Base-by-base conservation (phyloP, 2,797 vertebrate species). In the Chelidonichthys spinosus region DNA sequence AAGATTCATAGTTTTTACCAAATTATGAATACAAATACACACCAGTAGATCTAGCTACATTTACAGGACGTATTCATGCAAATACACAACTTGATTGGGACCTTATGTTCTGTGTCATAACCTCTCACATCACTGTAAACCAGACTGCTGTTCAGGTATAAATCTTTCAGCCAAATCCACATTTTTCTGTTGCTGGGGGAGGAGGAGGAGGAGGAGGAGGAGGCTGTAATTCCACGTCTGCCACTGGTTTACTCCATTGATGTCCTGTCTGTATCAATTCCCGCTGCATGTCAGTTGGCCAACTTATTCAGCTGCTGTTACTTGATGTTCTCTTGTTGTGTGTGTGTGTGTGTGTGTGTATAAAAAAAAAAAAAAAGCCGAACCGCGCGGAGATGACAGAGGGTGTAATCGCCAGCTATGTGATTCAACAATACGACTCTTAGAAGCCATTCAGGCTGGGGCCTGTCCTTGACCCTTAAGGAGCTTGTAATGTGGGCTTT, bases 381-480 rank as follows among this genome's bases (percentile, higher is more conserved):
- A 95, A 94, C 93, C 82, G 58, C 35, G 44, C 63, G 15, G 87
- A 93, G 92, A 95, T 95, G 95, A 95, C 94, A 94, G 94, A 94
- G 94, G 93, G 94, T 95, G 94, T 95, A 95, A 95, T 95, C 93
- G 90, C 74, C 15, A 87, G 93, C 94, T 93, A 90, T 95, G 95
- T 95, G 94, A 94, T 92, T 92, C 86, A 92, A 95, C 94, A 95
- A 95, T 93, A 85, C 86, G 46, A 85, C 89, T 93, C 93, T 95
- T 91, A 94, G 92, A 95, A 92, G 90, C 94, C 77, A 89, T 95
- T 95, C 92, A 94, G 81, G 82, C 86, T 67, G 82, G 85, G 92
- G 90, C 90, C 91, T 95, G 95, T 95, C 93, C 94, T 95, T 95
- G 95, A 95, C 94, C 94, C 94, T 94, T 94, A 95, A 95, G 94